phyloP scores from a whole-genome alignment of 2,888 invertebrate genomes.

The Drosophila quinaria region DNA sequence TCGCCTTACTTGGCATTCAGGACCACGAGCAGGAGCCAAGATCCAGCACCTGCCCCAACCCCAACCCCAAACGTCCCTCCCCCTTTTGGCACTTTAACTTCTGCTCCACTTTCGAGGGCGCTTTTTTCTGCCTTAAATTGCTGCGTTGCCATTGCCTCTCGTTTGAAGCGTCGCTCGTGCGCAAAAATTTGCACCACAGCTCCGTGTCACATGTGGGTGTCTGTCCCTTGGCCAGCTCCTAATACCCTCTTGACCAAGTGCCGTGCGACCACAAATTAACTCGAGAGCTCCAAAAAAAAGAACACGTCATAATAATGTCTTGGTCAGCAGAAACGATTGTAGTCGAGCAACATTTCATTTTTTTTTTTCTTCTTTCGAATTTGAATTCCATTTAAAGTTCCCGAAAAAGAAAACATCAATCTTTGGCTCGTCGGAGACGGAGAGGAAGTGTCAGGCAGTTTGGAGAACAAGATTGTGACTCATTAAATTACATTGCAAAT shows the following conservation, averaged over 20 bases:
- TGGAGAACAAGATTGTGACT: conserved; percentile 79
- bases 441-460: conserved; percentile 80
- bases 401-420: conserved; percentile 71
- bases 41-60: no score
- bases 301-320: conserved; percentile 72
- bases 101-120: conserved; percentile 44
- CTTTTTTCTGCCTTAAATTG: conserved; percentile 57
- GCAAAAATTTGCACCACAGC: conserved; percentile 74
- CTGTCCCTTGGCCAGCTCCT: conserved; percentile 9
- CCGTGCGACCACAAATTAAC: conserved; percentile 75
- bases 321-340: conserved; percentile 70
- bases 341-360: conserved; percentile 25
- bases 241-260: conserved; percentile 43
- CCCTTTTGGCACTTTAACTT: conserved; percentile 49
- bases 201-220: conserved; percentile 44
- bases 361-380: conserved; percentile 34
- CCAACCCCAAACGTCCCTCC: background rate
- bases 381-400: conserved; percentile 74
- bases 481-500: conserved; percentile 82
- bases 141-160: conserved; percentile 52
- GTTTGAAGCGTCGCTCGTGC: conserved; percentile 70
- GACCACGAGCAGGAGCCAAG: conserved; percentile 41
- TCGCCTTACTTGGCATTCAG: conserved; percentile 77
- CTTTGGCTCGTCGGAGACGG: conserved; percentile 41
- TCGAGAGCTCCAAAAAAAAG: conserved; percentile 33